Evolutionary conservation across 2,797 vertebrate species (phyloP), one percentile per base, ranked within the genome.

Genomic region (Manis crassicaudata): DNA sequence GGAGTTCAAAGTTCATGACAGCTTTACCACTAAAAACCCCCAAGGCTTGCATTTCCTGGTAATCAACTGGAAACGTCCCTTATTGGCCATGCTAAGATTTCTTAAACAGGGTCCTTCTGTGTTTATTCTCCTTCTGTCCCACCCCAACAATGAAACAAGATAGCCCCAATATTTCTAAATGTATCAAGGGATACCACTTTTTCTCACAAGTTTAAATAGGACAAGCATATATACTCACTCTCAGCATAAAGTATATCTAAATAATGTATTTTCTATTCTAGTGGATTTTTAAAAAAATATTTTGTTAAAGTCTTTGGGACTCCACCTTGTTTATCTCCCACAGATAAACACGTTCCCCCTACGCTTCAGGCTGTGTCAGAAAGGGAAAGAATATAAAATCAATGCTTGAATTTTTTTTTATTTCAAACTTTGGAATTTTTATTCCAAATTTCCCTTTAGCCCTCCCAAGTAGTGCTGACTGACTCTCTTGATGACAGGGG

Each of bases 231-330:
- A 98, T 98, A 98, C 97, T 98, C 98, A 98, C 97, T 98, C 97
- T 99, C 98, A 98, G 98, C 97, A 98, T 98, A 98, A 98, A 98
- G 98, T 98, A 98, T 98, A 98, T 98, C 98, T 98, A 99, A 98
- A 98, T 98, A 98, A 98, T 98, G 98, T 98, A 98, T 98, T 98
- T 98, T 98, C 98, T 98, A 98, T 98, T 98, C 98, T 98, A 99
- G 97, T 96, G 98, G 97, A 98, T 98, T 98, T 98, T 98, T 98
- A 98, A 98, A 98, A 98, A 98, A 98, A 98, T 98, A 98, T 98
- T 98, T 98, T 97, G 97, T 98, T 98, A 98, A 98, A 98, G 98
- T 98, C 98, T 99, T 99, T 99, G 98, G 98, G 98, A 98, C 98
- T 98, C 98, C 98, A 98, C 97, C 98, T 98, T 98, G 97, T 98